phyloP scores from a whole-genome alignment of 2,888 invertebrate species.

The Chaetoderma sp. region DNA sequence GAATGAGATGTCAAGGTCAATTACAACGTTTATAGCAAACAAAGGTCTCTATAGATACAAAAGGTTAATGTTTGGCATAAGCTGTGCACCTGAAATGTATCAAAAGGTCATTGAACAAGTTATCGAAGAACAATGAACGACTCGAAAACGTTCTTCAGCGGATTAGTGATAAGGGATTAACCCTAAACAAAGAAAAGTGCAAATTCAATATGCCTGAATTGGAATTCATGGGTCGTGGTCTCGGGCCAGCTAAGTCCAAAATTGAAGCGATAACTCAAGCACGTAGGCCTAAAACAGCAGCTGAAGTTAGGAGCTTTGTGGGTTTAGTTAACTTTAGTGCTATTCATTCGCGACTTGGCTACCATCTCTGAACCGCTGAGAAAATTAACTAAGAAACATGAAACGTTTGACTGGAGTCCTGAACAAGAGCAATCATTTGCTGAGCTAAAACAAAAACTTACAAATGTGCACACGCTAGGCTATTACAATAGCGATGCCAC shows the following conservation, averaged over 20 bases:
- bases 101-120: constrained; percentile 32
- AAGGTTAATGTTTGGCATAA: constrained; percentile 40
- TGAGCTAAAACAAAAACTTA: not conserved
- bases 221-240: constrained; percentile 9
- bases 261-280: constrained; percentile 16
- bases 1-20: constrained; percentile 36
- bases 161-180: not conserved
- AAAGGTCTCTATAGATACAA: constrained; percentile 39
- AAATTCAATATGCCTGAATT: not conserved
- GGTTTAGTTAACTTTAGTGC: not conserved
- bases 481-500: not conserved
- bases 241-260: not conserved
- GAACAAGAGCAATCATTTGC: not conserved
- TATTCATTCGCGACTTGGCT: not conserved
- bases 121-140: constrained; percentile 4
- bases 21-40: constrained; percentile 46
- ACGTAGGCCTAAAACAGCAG: not conserved
- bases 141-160: not conserved
- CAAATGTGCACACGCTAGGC: not conserved
- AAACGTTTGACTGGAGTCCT: not conserved
- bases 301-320: constrained; percentile 9
- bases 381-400: not conserved
- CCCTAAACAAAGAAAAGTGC: not conserved
- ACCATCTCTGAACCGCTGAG: not conserved
- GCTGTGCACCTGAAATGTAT: constrained; percentile 38